Evolutionary conservation across 2,888 invertebrate genomes (phyloP).

Genomic region (Isotomurus palustris): DNA sequence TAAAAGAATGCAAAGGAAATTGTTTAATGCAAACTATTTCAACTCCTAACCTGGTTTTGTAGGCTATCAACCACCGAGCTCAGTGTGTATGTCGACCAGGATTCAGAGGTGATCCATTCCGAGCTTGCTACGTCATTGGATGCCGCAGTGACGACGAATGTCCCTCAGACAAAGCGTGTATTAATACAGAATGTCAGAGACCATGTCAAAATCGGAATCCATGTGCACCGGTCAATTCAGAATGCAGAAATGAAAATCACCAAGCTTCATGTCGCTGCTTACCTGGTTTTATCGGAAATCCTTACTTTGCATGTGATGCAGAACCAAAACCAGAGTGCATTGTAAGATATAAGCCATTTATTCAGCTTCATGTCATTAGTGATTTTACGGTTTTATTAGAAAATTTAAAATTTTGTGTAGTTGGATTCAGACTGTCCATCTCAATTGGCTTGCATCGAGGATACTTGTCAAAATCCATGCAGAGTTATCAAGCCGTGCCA

Average conservation of each 20-base stretch:
- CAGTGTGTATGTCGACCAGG: slow-evolving; percentile 77
- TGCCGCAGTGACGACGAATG: slow-evolving; percentile 49
- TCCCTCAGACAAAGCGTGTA: slow-evolving; percentile 49
- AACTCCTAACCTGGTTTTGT: background rate
- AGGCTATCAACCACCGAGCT: slow-evolving; percentile 63
- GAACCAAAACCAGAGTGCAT: slow-evolving; percentile 61
- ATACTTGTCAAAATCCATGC: slow-evolving; percentile 79
- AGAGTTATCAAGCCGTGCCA: slow-evolving; percentile 70
- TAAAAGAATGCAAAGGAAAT: too few relatives aligned
- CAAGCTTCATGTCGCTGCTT: slow-evolving; percentile 48
- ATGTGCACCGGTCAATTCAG: slow-evolving; percentile 48
- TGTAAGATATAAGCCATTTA: slow-evolving; percentile 45
- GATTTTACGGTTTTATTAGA: background rate
- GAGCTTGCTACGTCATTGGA: slow-evolving; percentile 48
- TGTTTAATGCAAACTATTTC: background rate
- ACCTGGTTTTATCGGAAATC: slow-evolving; percentile 47
- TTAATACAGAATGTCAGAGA: slow-evolving; percentile 47
- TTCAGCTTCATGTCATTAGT: background rate
- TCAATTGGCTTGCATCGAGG: slow-evolving; percentile 72
- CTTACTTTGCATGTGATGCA: slow-evolving; percentile 43
- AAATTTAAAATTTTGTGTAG: background rate
- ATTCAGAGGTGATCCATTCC: slow-evolving; percentile 69
- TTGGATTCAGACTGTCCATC: slow-evolving; percentile 74
- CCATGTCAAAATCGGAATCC: slow-evolving; percentile 48
- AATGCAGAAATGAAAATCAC: slow-evolving; percentile 48